Evolutionary conservation across 2,113 vertebrate species (phyloP).

Genomic region (Chauna torquata): DNA sequence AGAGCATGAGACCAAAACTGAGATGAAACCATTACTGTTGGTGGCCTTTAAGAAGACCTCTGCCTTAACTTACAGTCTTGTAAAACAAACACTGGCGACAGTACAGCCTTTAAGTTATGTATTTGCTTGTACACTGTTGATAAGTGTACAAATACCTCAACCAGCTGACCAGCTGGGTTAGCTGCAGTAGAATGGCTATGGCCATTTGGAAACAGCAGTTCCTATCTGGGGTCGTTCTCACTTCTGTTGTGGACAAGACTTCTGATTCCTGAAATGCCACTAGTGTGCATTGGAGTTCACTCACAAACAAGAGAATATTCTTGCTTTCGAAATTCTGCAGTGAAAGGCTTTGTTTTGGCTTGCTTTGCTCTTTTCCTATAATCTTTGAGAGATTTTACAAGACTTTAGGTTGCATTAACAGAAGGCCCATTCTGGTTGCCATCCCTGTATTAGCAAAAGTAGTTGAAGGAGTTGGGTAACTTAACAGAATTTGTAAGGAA

Average conservation of each 20-base stretch:
- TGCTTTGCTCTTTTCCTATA: not conserved
- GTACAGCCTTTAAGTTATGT: not conserved
- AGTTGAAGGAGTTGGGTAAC: not conserved
- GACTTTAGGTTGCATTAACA: not conserved
- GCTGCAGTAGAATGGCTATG: not conserved
- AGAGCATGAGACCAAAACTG: not conserved
- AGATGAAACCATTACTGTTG: not conserved
- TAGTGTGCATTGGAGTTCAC: accelerated
- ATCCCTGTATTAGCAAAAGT: not conserved
- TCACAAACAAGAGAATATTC: not conserved
- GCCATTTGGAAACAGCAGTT: not conserved
- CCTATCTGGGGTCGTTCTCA: not conserved
- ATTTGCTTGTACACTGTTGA: not conserved
- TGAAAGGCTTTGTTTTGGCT: not conserved
- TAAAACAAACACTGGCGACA: not conserved
- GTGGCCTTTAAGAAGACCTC: not conserved
- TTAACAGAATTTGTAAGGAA: not conserved
- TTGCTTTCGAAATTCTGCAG: not conserved
- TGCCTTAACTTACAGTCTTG: not conserved
- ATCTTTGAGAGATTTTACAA: not conserved
- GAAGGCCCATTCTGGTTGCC: not conserved
- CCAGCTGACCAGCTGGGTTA: not conserved
- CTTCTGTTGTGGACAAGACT: not conserved
- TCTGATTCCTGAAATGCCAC: not conserved
- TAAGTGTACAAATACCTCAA: not conserved